phyloP scores from a whole-genome alignment of 1,140 invertebrate genomes.

The Diorhabda elongata region DNA sequence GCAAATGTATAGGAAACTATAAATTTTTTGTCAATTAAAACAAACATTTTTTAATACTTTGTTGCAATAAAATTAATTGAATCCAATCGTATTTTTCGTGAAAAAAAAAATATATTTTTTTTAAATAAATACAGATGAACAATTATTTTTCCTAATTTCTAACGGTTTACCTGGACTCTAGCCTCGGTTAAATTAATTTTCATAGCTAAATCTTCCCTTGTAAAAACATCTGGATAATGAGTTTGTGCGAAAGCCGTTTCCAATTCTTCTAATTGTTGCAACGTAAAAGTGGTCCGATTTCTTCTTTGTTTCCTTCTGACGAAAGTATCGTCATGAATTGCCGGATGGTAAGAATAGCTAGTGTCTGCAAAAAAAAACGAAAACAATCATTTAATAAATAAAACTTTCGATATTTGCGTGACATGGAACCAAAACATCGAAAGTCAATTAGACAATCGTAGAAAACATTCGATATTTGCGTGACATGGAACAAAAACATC shows the following conservation, averaged over 20 bases:
- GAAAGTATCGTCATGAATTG: slow-evolving; percentile 95
- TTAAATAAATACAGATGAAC: neutral
- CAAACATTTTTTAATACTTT: too few relatives aligned
- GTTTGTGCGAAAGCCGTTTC: slow-evolving; percentile 96
- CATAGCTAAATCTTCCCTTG: slow-evolving; percentile 94
- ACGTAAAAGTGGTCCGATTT: slow-evolving; percentile 94
- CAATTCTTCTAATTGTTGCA: slow-evolving; percentile 94
- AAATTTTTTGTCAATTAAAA: too few relatives aligned
- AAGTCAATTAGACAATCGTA: too few relatives aligned
- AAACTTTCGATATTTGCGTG: too few relatives aligned
- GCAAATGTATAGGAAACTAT: too few relatives aligned
- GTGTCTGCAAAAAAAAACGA: slow-evolving; percentile 62
- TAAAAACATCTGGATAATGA: slow-evolving; percentile 98
- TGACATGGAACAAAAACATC: too few relatives aligned
- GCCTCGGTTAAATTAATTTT: slow-evolving; percentile 97
- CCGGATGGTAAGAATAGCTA: slow-evolving; percentile 85
- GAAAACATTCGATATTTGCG: too few relatives aligned
- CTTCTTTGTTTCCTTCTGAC: slow-evolving; percentile 90
- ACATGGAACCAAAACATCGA: too few relatives aligned
- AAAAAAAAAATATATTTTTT: neutral
- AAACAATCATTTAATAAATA: neutral
- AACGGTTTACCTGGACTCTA: slow-evolving; percentile 80
- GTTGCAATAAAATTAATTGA: neutral
- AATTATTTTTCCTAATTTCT: neutral
- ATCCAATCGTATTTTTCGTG: neutral